These are phyloP conservation scores for Oreochromis grahami DNA, from an alignment of 2,797 vertebrate genomes.

Conservation along the genomic window DNA sequence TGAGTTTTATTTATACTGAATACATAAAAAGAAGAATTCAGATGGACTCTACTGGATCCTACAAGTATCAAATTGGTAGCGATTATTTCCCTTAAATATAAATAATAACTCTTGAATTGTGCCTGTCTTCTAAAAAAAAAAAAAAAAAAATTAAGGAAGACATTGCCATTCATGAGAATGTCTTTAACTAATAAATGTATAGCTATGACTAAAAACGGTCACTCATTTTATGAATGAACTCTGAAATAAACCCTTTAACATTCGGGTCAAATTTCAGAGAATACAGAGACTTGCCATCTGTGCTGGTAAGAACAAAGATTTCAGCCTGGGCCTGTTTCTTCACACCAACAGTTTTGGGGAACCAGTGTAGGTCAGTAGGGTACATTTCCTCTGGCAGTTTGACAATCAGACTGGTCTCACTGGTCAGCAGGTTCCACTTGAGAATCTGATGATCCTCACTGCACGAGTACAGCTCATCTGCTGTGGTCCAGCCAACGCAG, in stretches of 20 bases:
- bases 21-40: not conserved
- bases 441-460: constrained; percentile 94
- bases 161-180: not conserved
- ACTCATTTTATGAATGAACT: not conserved
- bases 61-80: not conserved
- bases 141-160: not conserved
- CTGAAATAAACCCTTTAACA: not conserved
- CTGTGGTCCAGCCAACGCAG: constrained; percentile 91
- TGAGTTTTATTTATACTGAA: not conserved
- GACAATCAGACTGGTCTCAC: constrained; percentile 83
- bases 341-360: constrained; percentile 84
- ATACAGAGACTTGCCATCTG: constrained; percentile 83
- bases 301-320: constrained; percentile 91
- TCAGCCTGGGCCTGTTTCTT: constrained; percentile 90
- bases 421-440: constrained; percentile 89
- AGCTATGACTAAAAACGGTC: not conserved
- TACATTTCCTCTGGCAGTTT: constrained; percentile 88
- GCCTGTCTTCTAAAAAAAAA: not conserved
- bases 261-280: not conserved
- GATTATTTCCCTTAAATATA: not conserved
- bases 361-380: constrained; percentile 93
- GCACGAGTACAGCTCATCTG: constrained; percentile 93
- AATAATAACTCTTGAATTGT: not conserved
- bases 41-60: not conserved
- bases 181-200: not conserved